These are phyloP conservation scores for Nymphicus hollandicus DNA, from an alignment of 2,113 vertebrate genomes.

Conservation along the genomic window DNA sequence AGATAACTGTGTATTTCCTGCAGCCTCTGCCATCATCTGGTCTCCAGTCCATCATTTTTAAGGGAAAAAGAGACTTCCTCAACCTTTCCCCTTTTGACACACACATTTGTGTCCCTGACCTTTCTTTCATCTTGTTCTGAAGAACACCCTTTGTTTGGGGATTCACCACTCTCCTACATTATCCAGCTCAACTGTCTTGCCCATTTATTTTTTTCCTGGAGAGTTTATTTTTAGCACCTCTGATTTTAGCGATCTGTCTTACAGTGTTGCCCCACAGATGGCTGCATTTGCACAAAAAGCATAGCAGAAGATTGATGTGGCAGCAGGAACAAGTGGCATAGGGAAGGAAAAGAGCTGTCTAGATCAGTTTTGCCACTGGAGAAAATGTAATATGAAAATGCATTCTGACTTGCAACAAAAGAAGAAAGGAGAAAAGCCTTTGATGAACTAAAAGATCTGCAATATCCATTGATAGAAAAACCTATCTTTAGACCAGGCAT, in stretches of 20 bases:
- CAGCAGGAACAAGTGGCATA: conserved; percentile 5
- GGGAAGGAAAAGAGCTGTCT: not conserved
- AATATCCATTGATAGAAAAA: not conserved
- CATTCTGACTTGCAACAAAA: not conserved
- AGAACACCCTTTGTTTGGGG: not conserved
- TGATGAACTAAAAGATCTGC: not conserved
- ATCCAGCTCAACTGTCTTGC: not conserved
- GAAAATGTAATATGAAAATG: not conserved
- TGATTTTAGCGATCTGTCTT: not conserved
- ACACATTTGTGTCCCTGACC: not conserved
- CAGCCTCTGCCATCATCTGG: not conserved
- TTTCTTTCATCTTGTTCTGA: not conserved
- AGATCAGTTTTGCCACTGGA: not conserved
- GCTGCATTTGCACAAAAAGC: conserved; percentile 23
- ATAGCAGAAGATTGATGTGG: conserved; percentile 27
- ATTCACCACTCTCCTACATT: not conserved
- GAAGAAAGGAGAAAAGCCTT: not conserved
- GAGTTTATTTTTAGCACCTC: conserved; percentile 15
- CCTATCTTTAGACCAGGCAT: not conserved
- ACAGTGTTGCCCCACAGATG: conserved; percentile 39
- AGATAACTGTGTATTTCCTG: not conserved
- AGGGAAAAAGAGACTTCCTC: not conserved
- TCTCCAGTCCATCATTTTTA: not conserved
- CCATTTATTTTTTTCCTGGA: not conserved
- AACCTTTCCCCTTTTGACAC: not conserved